Evolutionary conservation across 2,113 vertebrate species (phyloP), one percentile per base, ranked within the genome.

Genomic region (Apteryx mantelli): DNA sequence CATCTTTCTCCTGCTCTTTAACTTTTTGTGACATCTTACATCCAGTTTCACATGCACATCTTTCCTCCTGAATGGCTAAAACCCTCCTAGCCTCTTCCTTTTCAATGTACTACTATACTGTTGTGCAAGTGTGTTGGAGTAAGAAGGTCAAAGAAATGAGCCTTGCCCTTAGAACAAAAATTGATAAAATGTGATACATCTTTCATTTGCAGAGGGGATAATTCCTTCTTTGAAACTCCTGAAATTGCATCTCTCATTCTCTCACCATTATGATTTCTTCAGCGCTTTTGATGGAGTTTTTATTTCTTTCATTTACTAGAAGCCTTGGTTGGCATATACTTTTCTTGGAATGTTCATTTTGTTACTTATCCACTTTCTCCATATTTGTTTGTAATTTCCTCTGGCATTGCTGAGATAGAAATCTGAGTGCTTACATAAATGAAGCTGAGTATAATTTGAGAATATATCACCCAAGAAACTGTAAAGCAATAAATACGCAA

Each of bases 91-190:
- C 38, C 8, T 2, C 25, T 25, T 44, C 15, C 22, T 40, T 44
- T 65, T 38, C 1, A 0, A 5, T 74, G 21, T 34, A 17, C 17
- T 3, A 6, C 68, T 40, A 24, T 52, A 19, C 9, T 11, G 11
- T 52, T 56, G 14, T 0, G 0, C 22, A 11, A 48, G 20, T 30
- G 7, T 15, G 4, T 50, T n/a, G 44, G 11, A 79, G 91, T 44
- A 13, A 69, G 26, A 20, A 28, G 28, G 61, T 55, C 40, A 63
- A 89, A 68, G 40, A 81, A 85, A 55, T 34, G 3, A 75, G 11
- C 34, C 21, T 89, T 85, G 55, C n/a, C 13, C 7, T 42, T 50
- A 40, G 50, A 75, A 75, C 25, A 69, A 25, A 69, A 48, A 50
- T 69, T 48, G 20, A 9, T 69, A 42, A 56, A 30, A n/a, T 19